A percentile compares a stretch with the other conserved stretches of the same genome.
Evolutionary conservation across 2,888 invertebrate genomes (phyloP).

Genomic region (Amiota minor): DNA sequence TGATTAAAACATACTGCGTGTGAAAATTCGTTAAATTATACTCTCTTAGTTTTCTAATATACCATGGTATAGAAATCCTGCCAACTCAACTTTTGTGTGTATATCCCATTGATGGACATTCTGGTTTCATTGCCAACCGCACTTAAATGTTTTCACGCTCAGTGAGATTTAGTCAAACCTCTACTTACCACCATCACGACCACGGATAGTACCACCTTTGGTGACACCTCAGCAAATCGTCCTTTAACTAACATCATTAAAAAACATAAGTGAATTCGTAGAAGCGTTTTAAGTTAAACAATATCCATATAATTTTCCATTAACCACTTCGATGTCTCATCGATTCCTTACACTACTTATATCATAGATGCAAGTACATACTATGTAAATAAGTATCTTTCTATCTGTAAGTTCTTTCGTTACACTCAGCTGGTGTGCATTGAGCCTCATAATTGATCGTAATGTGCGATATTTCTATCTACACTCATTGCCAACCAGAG

Average conservation of each 20-base stretch:
- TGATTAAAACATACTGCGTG: slow-evolving; percentile 41
- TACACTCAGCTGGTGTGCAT: slow-evolving; percentile 65
- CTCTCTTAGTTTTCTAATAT: not conserved
- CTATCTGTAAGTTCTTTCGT: slow-evolving; percentile 48
- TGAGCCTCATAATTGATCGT: slow-evolving; percentile 71
- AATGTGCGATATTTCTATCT: slow-evolving; percentile 52
- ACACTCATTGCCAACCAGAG: not conserved
- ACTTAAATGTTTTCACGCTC: slow-evolving; percentile 46
- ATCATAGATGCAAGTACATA: no score
- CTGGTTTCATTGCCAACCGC: slow-evolving; percentile 65
- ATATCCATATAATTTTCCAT: slow-evolving; percentile 63
- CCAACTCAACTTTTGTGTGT: not conserved
- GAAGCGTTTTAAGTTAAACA: slow-evolving; percentile 56
- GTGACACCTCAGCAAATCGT: slow-evolving; percentile 24
- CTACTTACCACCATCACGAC: slow-evolving; percentile 46
- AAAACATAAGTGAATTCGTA: slow-evolving; percentile 50
- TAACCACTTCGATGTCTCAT: slow-evolving; percentile 33
- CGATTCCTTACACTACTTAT: no score
- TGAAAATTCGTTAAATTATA: slow-evolving; percentile 11
- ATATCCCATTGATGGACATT: slow-evolving; percentile 58
- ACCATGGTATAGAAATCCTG: not conserved
- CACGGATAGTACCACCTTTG: slow-evolving; percentile 26
- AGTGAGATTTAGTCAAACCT: not conserved
- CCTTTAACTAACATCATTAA: slow-evolving; percentile 41
- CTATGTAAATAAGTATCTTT: no score